Evolutionary conservation across 2,113 vertebrate species (phyloP).

Genomic region (Crypturellus undulatus): DNA sequence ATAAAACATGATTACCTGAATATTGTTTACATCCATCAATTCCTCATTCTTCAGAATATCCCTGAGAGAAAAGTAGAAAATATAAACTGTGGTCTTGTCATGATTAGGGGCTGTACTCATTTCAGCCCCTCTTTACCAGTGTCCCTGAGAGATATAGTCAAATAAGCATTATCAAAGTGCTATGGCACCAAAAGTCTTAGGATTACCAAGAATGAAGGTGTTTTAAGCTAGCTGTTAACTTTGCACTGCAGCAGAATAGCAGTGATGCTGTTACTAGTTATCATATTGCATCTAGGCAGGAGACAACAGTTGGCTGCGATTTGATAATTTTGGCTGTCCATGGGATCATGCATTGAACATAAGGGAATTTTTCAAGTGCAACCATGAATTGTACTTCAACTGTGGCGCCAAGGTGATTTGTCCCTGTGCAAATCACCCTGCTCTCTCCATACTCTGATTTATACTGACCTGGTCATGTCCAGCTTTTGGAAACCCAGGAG

Average conservation of each 20-base stretch:
- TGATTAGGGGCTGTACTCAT: not conserved
- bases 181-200: not conserved
- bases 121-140: constrained; percentile 12
- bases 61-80: constrained; percentile 11
- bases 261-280: not conserved
- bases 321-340: not conserved
- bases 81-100: constrained; percentile 7
- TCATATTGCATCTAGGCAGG: too few species aligned
- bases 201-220: not conserved
- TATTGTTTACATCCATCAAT: constrained; percentile 54
- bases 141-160: not conserved
- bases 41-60: not conserved
- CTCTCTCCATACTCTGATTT: not conserved
- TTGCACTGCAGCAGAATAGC: not conserved
- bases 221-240: not conserved
- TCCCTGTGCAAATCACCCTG: not conserved
- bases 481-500: not conserved
- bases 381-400: accelerated
- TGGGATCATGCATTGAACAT: not conserved
- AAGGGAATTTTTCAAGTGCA: not conserved
- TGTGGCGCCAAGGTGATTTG: accelerated
- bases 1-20: constrained; percentile 11
- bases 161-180: not conserved
- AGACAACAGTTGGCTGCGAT: not conserved
- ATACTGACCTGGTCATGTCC: accelerated